Conservation (phyloP, 2,888 invertebrate species). For the Drosophila basisetae region DNA sequence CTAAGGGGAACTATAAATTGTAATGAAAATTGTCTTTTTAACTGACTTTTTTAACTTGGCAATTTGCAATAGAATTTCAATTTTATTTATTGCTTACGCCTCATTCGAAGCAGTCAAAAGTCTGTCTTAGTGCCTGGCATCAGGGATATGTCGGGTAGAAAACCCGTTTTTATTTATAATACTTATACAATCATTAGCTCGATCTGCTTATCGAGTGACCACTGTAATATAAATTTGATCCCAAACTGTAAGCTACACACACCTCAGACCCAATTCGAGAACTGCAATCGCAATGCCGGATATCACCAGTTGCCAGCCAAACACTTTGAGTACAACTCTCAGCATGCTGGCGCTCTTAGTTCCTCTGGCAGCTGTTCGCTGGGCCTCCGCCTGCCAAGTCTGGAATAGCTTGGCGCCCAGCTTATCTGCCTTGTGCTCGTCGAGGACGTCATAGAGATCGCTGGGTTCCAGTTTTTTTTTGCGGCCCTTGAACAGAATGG, state of each 20-base stretch:
- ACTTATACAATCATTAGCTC: neutral
- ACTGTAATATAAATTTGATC: neutral
- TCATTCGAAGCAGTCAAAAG: neutral
- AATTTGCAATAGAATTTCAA: neutral
- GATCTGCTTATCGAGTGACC: neutral
- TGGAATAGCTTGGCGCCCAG: conserved; percentile 87
- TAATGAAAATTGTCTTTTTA: neutral
- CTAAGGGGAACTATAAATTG: neutral
- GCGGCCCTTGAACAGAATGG: conserved; percentile 91
- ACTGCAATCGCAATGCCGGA: conserved; percentile 87
- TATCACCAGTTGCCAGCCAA: conserved; percentile 87
- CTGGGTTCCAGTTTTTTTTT: conserved; percentile 89
- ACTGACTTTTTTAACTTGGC: too few relatives aligned
- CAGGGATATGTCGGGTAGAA: neutral
- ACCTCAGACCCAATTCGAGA: conserved; percentile 88
- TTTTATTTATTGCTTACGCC: neutral
- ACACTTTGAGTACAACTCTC: conserved; percentile 86
- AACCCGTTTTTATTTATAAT: neutral
- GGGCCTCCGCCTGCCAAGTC: conserved; percentile 87
- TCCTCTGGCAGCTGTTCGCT: conserved; percentile 73
- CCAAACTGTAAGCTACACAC: conserved; percentile 27
- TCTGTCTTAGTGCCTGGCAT: neutral
- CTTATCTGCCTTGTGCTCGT: conserved; percentile 88
- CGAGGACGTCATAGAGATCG: conserved; percentile 91
- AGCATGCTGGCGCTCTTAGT: conserved; percentile 85